Conservation (phyloP, 1,140 invertebrate species). For the Lethrus apterus region DNA sequence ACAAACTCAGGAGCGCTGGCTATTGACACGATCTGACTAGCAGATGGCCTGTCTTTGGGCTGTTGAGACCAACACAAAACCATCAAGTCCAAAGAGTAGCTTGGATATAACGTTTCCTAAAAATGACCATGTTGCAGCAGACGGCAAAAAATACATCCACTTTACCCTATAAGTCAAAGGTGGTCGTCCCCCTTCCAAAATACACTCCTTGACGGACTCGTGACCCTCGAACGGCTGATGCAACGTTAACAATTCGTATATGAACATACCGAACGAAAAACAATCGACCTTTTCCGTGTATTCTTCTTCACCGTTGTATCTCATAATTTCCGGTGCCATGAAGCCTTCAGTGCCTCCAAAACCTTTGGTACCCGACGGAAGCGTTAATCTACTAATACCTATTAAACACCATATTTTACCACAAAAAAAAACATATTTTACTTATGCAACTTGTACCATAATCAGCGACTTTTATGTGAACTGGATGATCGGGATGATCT, state of each 20-base stretch:
- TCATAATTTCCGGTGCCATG: slow-evolving; percentile 98
- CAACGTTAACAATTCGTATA: slow-evolving; percentile 91
- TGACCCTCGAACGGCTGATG: slow-evolving; percentile 92
- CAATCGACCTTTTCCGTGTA: slow-evolving; percentile 99
- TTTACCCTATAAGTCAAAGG: slow-evolving; percentile 70
- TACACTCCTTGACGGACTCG: slow-evolving; percentile 92
- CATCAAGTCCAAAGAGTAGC: slow-evolving; percentile 91
- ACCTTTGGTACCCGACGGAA: slow-evolving; percentile 89
- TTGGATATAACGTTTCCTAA: slow-evolving; percentile 72
- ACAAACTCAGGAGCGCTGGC: slow-evolving; percentile 88
- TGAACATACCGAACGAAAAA: slow-evolving; percentile 99
- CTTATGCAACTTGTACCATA: slow-evolving; percentile 58
- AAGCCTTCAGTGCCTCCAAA: slow-evolving; percentile 97
- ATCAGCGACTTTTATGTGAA: slow-evolving; percentile 91
- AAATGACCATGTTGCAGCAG: slow-evolving; percentile 14
- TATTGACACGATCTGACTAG: slow-evolving; percentile 88
- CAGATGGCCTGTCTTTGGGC: slow-evolving; percentile 79
- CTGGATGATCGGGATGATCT: slow-evolving; percentile 53
- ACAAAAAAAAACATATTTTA: slow-evolving; percentile 12
- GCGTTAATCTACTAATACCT: slow-evolving; percentile 80
- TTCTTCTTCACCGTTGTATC: slow-evolving; percentile 96
- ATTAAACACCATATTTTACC: slow-evolving; percentile 20
- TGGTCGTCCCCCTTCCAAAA: slow-evolving; percentile 89
- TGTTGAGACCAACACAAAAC: slow-evolving; percentile 90
- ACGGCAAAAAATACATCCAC: slow-evolving; percentile 16